Conservation (phyloP, 1,140 invertebrate species). For the Drosophila fuyamai region DNA sequence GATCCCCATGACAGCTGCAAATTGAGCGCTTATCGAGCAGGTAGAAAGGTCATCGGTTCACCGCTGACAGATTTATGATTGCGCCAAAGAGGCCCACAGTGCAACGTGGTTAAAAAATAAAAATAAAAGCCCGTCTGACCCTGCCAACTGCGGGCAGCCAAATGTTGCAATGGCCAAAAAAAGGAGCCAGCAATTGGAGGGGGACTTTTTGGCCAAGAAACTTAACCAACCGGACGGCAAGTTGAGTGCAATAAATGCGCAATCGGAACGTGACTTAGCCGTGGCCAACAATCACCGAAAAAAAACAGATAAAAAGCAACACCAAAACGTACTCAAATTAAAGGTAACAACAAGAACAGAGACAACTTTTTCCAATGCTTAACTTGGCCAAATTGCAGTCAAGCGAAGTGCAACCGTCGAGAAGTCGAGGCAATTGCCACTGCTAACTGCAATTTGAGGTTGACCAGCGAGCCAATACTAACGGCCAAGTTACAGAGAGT, state of each 20-base stretch:
- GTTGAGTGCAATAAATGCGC: slow-evolving; percentile 41
- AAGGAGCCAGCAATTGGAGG: slow-evolving; percentile 23
- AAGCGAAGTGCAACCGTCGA: slow-evolving; percentile 53
- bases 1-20: slow-evolving; percentile 46
- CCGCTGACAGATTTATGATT: slow-evolving; percentile 44
- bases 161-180: slow-evolving; percentile 57
- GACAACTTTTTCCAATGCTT: slow-evolving; percentile 37
- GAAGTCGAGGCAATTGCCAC: slow-evolving; percentile 48
- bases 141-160: slow-evolving; percentile 37
- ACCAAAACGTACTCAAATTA: slow-evolving; percentile 52
- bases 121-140: slow-evolving; percentile 49
- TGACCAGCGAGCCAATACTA: slow-evolving; percentile 23
- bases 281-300: slow-evolving; percentile 63
- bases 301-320: slow-evolving; percentile 33
- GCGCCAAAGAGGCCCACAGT: not conserved
- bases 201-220: slow-evolving; percentile 46
- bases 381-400: slow-evolving; percentile 51
- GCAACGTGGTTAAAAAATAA: slow-evolving; percentile 10
- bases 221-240: slow-evolving; percentile 54
- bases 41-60: slow-evolving; percentile 54
- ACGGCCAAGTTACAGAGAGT: not conserved
- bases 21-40: slow-evolving; percentile 34
- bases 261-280: slow-evolving; percentile 66
- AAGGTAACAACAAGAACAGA: slow-evolving; percentile 61
- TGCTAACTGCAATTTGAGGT: slow-evolving; percentile 25